These are phyloP conservation scores for Agapornis roseicollis DNA, from an alignment of 2,113 vertebrate genomes.

Conservation along the genomic window DNA sequence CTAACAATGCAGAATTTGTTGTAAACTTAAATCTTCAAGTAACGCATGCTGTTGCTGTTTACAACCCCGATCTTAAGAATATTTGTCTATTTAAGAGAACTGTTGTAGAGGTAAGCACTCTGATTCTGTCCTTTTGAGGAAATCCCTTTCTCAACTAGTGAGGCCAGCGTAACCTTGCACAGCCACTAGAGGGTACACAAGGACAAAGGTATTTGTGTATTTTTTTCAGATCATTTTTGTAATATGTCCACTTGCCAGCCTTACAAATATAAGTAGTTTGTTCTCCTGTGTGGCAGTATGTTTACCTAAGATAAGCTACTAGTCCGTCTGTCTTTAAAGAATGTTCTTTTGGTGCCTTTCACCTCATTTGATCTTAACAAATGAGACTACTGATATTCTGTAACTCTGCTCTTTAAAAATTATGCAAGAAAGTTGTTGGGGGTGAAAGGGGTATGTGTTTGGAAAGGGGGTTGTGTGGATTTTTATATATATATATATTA, in stretches of 20 bases:
- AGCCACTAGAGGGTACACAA: constrained; percentile 48
- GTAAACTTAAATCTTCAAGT: background rate
- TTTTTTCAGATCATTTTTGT: background rate
- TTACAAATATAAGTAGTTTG: background rate
- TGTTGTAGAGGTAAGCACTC: background rate
- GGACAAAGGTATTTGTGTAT: background rate
- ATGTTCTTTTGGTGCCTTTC: background rate
- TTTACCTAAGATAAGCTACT: constrained; percentile 49
- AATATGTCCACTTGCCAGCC: background rate
- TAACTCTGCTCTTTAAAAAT: background rate
- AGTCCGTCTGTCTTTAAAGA: background rate
- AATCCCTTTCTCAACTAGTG: background rate
- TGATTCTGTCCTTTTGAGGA: background rate
- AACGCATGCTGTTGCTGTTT: background rate
- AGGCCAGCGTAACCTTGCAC: background rate
- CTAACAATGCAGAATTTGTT: background rate
- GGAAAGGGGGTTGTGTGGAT: background rate
- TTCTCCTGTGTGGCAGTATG: background rate
- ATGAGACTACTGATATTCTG: background rate
- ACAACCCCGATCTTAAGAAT: background rate
- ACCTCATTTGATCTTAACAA: constrained; percentile 33
- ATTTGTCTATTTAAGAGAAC: background rate
- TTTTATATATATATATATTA: background rate
- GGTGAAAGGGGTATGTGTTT: background rate
- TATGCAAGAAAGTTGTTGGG: background rate